phyloP scores from a whole-genome alignment of 2,113 vertebrate species.

The Thunnus maccoyii region DNA sequence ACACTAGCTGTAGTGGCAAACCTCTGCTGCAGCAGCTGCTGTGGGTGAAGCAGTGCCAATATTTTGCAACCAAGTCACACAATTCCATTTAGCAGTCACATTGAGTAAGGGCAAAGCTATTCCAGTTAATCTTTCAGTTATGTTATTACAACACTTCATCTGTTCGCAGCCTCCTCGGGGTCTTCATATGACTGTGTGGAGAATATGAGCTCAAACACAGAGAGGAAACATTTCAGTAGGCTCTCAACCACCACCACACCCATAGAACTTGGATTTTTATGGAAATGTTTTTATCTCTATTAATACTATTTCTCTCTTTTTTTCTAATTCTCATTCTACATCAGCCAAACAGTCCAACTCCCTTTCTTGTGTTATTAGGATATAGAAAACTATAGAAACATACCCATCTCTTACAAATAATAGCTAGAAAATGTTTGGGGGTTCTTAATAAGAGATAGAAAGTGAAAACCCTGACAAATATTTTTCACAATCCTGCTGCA shows the following conservation, averaged over 20 bases:
- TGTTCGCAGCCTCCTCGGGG: conserved; percentile 70
- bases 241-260: conserved; percentile 67
- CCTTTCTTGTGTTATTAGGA: conserved; percentile 35
- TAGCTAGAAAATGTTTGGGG: neutral
- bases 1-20: conserved; percentile 22
- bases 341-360: conserved; percentile 21
- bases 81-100: conserved; percentile 63
- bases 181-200: conserved; percentile 65
- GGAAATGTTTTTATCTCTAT: conserved; percentile 49
- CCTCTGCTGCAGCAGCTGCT: conserved; percentile 64
- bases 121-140: conserved; percentile 64
- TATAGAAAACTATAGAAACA: neutral
- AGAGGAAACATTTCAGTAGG: conserved; percentile 63
- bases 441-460: neutral
- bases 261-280: conserved; percentile 50
- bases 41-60: conserved; percentile 59
- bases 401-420: neutral
- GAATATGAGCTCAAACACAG: conserved; percentile 60
- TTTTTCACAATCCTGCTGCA: conserved; percentile 19
- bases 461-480: neutral
- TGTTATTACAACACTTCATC: conserved; percentile 69
- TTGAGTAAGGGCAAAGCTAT: conserved; percentile 74
- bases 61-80: conserved; percentile 72
- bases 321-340: conserved; percentile 31
- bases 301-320: conserved; percentile 40